Base-by-base conservation (phyloP, 2,113 vertebrate genomes). In the Cynoglossus semilaevis region DNA sequence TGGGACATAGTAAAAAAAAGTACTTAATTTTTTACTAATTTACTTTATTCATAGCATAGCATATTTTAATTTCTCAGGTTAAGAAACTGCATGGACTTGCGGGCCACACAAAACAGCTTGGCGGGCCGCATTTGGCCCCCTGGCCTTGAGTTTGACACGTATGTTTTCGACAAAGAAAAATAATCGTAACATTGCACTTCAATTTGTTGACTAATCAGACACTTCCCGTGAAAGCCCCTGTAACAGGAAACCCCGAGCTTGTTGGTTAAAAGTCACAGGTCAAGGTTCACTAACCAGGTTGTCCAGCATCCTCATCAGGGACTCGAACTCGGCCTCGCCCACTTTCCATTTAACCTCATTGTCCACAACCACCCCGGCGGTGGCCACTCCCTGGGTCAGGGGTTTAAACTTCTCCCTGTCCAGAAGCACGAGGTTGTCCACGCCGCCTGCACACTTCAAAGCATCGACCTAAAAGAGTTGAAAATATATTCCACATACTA, bases 271-370 rank as follows among this genome's bases (percentile, higher is more conserved):
- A 69, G 42, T 4, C 56, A 58, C n/a, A 55, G 69, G 72, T 67
- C 68, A 79, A 22, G 62, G 77, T 54, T 77, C 69, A 91, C 94
- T 76, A 71, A 98, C 96, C 92, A 99, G 90, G 88, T 98, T 99
- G 86, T 99, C 96, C 80, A 99, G 88, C 92, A 97, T 97, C 76
- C 96, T 92, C 96, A 99, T 97, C 2, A 98, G 92, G 0, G 95
- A 94, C 87, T 99, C 95, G 46, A 97, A 96, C 77, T 98, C 94
- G 18, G 94, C 87, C 82, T 99, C 96, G 42, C 96, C 96, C 68
- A 93, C 83, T 80, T 93, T 97, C 95, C 96, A 98, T 58, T 94
- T 97, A 11, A 94, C 88, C 59, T 95, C 91, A 0, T 89, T 91
- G 76, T 91, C 90, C 79, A 94, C 90, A 43, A 89, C 90, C 41